Evolutionary conservation across 2,113 vertebrate genomes (phyloP).

Genomic region (Psilopogon haemacephalus): DNA sequence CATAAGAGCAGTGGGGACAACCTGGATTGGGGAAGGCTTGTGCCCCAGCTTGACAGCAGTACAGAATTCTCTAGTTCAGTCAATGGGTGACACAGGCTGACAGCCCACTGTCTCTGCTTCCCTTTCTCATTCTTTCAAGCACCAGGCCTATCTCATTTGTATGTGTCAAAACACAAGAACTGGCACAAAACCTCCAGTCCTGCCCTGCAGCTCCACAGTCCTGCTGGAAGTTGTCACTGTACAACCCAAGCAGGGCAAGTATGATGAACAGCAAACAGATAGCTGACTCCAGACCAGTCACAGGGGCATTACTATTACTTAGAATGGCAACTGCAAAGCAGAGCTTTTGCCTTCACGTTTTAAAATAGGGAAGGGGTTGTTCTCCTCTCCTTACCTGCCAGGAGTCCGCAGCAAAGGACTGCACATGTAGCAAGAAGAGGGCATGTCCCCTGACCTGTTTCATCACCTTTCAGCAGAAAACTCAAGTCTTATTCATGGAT

Average conservation of each 20-base stretch:
- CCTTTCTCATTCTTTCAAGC: neutral
- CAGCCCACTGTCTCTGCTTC: neutral
- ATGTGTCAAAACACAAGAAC: neutral
- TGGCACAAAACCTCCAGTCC: neutral
- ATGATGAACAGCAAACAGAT: neutral
- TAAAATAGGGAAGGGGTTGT: neutral
- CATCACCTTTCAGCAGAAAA: neutral
- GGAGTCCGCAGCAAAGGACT: neutral
- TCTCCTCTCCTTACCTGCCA: neutral
- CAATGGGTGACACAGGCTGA: neutral
- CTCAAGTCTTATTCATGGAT: neutral
- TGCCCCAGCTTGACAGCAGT: neutral
- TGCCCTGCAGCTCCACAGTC: neutral
- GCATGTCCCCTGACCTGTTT: neutral
- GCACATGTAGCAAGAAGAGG: neutral
- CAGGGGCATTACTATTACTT: neutral
- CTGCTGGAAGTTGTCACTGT: neutral
- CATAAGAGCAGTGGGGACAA: neutral
- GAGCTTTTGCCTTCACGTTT: neutral
- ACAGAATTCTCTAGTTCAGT: neutral
- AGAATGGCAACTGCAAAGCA: neutral
- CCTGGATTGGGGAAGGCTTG: neutral
- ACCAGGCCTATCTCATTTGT: neutral
- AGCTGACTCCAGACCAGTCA: neutral
- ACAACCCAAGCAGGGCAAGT: accelerated